Evolutionary conservation across 2,888 invertebrate genomes (phyloP).

Genomic region (Aquatica leii): DNA sequence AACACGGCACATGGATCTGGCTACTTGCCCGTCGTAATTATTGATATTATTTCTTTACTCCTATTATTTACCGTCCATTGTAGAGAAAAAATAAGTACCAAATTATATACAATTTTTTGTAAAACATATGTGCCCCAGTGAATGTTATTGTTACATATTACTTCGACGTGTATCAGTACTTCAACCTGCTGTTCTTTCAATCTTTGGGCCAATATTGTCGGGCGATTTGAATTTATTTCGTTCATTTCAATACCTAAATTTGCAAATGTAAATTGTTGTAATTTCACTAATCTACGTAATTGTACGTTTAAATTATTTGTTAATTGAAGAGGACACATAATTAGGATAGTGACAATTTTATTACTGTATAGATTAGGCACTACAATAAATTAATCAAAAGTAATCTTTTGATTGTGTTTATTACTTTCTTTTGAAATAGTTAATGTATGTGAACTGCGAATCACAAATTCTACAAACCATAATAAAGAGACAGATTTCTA

Average conservation of each 20-base stretch:
- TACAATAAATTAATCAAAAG: too few species aligned
- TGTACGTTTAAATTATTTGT: too few species aligned
- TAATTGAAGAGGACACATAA: too few species aligned
- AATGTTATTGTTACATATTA: conserved; percentile 44
- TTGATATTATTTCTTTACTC: conserved; percentile 59
- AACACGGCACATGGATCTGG: conserved; percentile 60
- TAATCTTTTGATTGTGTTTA: too few species aligned
- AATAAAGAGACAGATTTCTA: too few species aligned
- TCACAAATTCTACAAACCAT: too few species aligned
- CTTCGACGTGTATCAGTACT: conserved; percentile 33
- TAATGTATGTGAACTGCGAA: too few species aligned
- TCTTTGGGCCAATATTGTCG: conserved; percentile 30
- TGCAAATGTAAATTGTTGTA: too few species aligned
- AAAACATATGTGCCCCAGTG: conserved; percentile 56
- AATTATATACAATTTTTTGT: conserved; percentile 62
- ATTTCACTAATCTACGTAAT: too few species aligned
- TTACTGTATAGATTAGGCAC: too few species aligned
- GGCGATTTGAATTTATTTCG: conserved; percentile 29
- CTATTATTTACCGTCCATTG: conserved; percentile 62
- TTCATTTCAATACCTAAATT: conserved; percentile 11
- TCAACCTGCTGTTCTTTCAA: conserved; percentile 39
- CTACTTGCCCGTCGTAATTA: conserved; percentile 60
- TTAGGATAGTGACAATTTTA: too few species aligned
- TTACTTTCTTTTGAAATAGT: too few species aligned
- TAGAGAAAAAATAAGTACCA: conserved; percentile 59